Conservation (phyloP, 2,113 vertebrate genomes). For the Proteles cristata region DNA sequence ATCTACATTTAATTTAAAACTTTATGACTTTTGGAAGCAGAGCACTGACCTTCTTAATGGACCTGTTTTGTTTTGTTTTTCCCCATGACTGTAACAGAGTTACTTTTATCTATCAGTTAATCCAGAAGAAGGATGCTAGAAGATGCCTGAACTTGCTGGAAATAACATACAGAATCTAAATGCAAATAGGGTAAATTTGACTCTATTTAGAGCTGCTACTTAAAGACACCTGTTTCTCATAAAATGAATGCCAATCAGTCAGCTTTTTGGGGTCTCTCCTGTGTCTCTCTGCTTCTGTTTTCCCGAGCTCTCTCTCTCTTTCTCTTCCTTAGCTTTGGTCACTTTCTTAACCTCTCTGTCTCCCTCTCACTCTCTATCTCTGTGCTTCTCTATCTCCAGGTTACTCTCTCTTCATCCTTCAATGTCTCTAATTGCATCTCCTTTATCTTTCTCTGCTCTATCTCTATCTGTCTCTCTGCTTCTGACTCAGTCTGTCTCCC, state of each 20-base stretch:
- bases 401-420: neutral
- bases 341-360: neutral
- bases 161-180: conserved; percentile 10
- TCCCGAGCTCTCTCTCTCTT: neutral
- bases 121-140: neutral
- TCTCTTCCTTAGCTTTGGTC: neutral
- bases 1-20: neutral
- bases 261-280: neutral
- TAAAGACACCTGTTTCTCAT: neutral
- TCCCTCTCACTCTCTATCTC: neutral
- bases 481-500: neutral
- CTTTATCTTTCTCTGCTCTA: neutral
- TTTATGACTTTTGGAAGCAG: neutral
- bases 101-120: conserved; percentile 2
- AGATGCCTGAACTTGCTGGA: conserved; percentile 17
- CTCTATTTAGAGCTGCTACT: neutral
- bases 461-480: neutral
- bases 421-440: neutral
- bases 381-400: neutral
- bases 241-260: neutral
- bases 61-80: neutral
- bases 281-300: neutral
- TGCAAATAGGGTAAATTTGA: neutral
- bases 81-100: neutral
- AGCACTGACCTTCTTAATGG: neutral